Percentiles rank a stretch among this genome's conserved stretches.
phyloP scores from a whole-genome alignment of 2,113 vertebrate genomes.

The Chitala chitala region DNA sequence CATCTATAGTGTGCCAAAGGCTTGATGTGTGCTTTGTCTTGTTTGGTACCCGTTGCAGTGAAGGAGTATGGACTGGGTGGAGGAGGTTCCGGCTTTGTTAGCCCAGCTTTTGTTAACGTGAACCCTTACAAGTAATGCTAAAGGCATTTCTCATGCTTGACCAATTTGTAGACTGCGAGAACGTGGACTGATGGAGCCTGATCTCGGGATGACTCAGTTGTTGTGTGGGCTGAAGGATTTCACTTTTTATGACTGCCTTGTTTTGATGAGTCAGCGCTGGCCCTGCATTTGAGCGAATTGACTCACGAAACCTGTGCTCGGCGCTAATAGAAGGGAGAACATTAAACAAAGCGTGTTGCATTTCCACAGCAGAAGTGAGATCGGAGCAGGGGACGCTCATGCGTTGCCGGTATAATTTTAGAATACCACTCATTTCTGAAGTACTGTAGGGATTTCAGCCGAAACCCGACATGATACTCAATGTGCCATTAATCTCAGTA shows the following conservation, averaged over 20 bases:
- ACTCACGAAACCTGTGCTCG: slow-evolving; percentile 17
- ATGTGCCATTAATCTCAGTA: neutral
- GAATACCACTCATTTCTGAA: neutral
- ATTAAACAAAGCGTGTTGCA: neutral
- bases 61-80: neutral
- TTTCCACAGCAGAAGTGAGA: neutral
- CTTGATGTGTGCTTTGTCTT: neutral
- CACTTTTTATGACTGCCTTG: slow-evolving; percentile 16
- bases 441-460: neutral
- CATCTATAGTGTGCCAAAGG: neutral
- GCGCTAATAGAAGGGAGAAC: neutral
- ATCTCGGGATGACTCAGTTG: slow-evolving; percentile 2
- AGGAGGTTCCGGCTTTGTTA: too few relatives aligned
- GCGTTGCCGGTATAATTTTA: neutral
- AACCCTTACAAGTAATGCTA: too few relatives aligned
- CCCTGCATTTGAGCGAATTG: slow-evolving; percentile 18
- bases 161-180: slow-evolving; percentile 19
- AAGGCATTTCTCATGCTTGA: neutral
- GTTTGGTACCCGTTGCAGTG: neutral
- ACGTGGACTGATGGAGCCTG: slow-evolving; percentile 18
- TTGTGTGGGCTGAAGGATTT: slow-evolving; percentile 24
- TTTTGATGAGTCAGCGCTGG: slow-evolving; percentile 32
- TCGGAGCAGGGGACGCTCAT: neutral
- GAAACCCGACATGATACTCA: neutral
- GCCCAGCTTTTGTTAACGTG: too few relatives aligned